Base-by-base conservation (phyloP, 2,888 invertebrate species). In the Chironomus riparius region DNA sequence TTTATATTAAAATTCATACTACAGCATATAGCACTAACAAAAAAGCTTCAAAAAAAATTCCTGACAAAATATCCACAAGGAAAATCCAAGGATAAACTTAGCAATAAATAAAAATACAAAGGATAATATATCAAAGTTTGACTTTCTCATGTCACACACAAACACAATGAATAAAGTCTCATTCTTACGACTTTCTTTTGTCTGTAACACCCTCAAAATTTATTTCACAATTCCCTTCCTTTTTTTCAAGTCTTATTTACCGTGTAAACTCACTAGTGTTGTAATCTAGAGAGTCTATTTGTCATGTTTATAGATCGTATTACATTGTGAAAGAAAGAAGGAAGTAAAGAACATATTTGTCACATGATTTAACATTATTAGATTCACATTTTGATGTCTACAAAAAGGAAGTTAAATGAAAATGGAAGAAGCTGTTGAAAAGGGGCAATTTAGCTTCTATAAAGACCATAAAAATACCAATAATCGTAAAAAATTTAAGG, bases 311-410 rank as follows among this genome's bases (percentile, higher is more conserved):
- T 38, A 38, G 38, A 38, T 38, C 38, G 38, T 10, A n/a, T n/a
- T n/a, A 38, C 38, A 38, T 38, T 38, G 38, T 38, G 38, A 10
- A 38, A 4, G 28, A 38, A 38, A 38, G 38, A 10, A 38, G 38
- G 38, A 38, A 38, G 38, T 38, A 38, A 38, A 38, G 62, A 61
- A 74, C 68, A 74, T 74, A 74, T 74, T 74, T 74, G 74, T 62
- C 74, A 74, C 74, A 74, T 74, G 68, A 74, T 74, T 74, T 74
- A 74, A 73, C 73, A 47, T 73, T 74, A 74, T 74, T 73, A 62
- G 50, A 22, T 65, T 65, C 24, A 38, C 68, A 68, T 68, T 68
- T 24, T 68, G 13, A 68, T 38, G 22, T 62, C 62, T 21, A 62
- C 21, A 68, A 38, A 68, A 28, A 28, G 47, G 28, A 68, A 68